Evolutionary conservation across 2,888 invertebrate species (phyloP).

Genomic region (Sycophila texana): DNA sequence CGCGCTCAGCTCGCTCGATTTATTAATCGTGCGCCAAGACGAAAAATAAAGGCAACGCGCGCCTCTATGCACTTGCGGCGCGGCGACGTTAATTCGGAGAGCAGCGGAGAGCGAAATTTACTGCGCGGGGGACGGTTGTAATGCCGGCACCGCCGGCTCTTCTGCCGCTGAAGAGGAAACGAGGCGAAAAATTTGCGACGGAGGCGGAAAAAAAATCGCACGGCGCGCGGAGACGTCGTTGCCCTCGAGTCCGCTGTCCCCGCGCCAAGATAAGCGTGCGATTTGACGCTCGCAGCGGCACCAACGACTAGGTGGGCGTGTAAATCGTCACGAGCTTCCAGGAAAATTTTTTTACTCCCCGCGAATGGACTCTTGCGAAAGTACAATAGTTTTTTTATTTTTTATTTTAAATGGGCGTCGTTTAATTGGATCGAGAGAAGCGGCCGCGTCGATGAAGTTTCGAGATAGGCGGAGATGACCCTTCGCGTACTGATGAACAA

Average conservation of each 20-base stretch:
- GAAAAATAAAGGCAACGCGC: too few relatives aligned
- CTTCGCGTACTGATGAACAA: too few relatives aligned
- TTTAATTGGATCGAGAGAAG: too few relatives aligned
- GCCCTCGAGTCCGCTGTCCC: slow-evolving; percentile 4
- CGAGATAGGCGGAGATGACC: too few relatives aligned
- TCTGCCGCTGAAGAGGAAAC: background rate
- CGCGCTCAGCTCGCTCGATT: too few relatives aligned
- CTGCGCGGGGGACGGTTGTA: too few relatives aligned
- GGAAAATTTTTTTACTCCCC: slow-evolving; percentile 16
- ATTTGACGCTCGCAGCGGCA: slow-evolving; percentile 14
- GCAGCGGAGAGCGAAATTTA: too few relatives aligned
- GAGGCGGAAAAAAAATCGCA: background rate
- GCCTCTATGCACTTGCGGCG: too few relatives aligned
- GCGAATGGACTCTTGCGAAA: background rate
- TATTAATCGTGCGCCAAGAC: too few relatives aligned
- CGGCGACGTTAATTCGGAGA: too few relatives aligned
- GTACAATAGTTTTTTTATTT: background rate
- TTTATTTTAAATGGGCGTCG: background rate
- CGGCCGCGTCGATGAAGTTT: too few relatives aligned
- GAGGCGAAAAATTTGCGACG: background rate
- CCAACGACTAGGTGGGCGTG: slow-evolving; percentile 42
- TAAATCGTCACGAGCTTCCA: slow-evolving; percentile 41
- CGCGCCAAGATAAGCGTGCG: slow-evolving; percentile 28
- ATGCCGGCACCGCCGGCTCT: too few relatives aligned
- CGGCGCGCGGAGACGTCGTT: slow-evolving; percentile 15